These are phyloP conservation scores for Steinernema khuongi DNA, from an alignment of 1,140 invertebrate genomes.

Conservation along the genomic window DNA sequence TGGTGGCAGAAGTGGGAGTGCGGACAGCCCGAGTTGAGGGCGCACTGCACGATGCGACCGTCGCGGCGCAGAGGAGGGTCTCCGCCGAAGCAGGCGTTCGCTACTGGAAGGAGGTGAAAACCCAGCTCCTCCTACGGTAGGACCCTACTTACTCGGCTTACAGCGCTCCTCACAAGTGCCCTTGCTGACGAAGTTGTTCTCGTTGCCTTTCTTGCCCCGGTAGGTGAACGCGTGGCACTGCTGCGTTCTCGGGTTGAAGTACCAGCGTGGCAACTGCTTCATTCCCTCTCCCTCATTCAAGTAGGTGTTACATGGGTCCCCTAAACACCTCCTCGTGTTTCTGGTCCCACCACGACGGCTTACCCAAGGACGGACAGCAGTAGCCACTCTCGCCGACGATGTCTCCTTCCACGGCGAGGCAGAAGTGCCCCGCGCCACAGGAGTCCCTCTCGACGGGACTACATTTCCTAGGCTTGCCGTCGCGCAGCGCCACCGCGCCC, in stretches of 20 bases:
- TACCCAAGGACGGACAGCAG: constrained; percentile 29
- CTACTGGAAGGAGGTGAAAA: constrained; percentile 25
- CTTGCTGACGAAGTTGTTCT: constrained; percentile 2
- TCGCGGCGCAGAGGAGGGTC: constrained; percentile 26
- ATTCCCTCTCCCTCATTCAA: constrained; percentile 27
- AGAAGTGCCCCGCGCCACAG: constrained; percentile 27
- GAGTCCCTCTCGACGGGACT: constrained; percentile 21
- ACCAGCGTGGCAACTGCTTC: constrained; percentile 32
- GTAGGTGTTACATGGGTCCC: constrained; percentile 30
- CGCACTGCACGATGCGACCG: constrained; percentile 29
- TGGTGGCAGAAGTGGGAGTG: constrained; percentile 33
- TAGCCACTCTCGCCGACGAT: not conserved
- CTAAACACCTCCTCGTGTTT: constrained; percentile 23
- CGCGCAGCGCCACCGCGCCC: constrained; percentile 21
- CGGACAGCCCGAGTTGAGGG: constrained; percentile 25
- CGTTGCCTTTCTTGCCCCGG: constrained; percentile 36
- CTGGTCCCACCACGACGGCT: constrained; percentile 17
- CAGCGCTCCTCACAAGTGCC: constrained; percentile 23
- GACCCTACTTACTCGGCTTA: constrained; percentile 29
- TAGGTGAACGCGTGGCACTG: constrained; percentile 49
- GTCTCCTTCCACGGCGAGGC: constrained; percentile 26
- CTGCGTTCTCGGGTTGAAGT: constrained; percentile 42
- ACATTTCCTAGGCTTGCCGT: constrained; percentile 24
- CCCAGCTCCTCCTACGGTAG: not conserved
- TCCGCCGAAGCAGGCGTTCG: constrained; percentile 40